These are phyloP conservation scores for Cryptoblepharus egeriae DNA, from an alignment of 2,797 vertebrate genomes.

Conservation along the genomic window DNA sequence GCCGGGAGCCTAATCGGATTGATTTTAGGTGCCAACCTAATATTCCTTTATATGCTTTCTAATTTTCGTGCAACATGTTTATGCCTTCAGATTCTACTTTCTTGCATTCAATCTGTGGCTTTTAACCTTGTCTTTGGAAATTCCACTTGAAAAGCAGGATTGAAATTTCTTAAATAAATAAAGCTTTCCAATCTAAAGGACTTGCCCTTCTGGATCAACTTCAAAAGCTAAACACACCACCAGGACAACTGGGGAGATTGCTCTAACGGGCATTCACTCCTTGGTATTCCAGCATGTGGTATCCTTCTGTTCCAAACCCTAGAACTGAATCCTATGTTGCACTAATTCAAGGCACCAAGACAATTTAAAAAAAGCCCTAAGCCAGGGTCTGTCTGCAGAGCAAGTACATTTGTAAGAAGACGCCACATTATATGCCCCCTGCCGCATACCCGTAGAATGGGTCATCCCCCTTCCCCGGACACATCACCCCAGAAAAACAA, in stretches of 20 bases:
- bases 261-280: neutral
- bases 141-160: too few relatives aligned
- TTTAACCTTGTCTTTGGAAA: too few relatives aligned
- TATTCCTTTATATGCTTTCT: too few relatives aligned
- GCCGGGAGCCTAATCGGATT: too few relatives aligned
- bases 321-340: neutral
- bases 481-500: constrained; percentile 69
- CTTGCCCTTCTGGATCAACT: neutral
- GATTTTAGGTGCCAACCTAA: too few relatives aligned
- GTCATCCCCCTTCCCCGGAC: constrained; percentile 36
- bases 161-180: too few relatives aligned
- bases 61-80: too few relatives aligned
- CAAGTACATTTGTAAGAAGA: constrained; percentile 69
- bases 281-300: constrained; percentile 2
- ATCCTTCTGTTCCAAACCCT: neutral
- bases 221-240: neutral
- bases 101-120: too few relatives aligned
- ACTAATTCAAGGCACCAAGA: constrained; percentile 36
- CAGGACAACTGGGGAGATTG: neutral
- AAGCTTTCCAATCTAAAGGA: neutral
- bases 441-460: too few relatives aligned
- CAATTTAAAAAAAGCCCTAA: constrained; percentile 12
- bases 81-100: too few relatives aligned
- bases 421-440: constrained; percentile 69
- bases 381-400: neutral